Percentiles rank a stretch among this genome's conserved stretches.
Evolutionary conservation across 2,888 invertebrate genomes (phyloP).

Genomic region (Bembecia ichneumoniformis): DNA sequence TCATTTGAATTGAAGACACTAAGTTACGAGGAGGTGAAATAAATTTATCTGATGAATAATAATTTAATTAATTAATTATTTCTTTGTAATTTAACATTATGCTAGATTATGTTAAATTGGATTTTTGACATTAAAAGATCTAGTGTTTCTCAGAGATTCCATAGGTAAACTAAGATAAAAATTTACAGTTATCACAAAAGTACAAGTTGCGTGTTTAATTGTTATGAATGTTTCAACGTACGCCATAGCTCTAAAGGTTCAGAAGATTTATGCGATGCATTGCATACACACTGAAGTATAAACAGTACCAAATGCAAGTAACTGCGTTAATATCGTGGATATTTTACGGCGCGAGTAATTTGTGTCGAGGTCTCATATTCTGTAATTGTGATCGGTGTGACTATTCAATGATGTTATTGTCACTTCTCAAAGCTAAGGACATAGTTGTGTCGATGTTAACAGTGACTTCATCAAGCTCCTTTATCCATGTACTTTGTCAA

Average conservation of each 20-base stretch:
- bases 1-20: too few species aligned
- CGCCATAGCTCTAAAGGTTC: neutral
- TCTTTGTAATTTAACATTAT: too few species aligned
- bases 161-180: too few species aligned
- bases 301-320: neutral
- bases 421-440: neutral
- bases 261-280: neutral
- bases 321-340: slow-evolving; percentile 15
- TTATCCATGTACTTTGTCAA: too few species aligned
- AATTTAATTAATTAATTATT: too few species aligned
- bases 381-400: slow-evolving; percentile 44
- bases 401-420: slow-evolving; percentile 24
- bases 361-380: slow-evolving; percentile 60
- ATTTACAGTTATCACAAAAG: too few species aligned
- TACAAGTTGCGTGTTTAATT: too few species aligned
- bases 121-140: too few species aligned
- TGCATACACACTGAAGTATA: neutral
- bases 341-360: slow-evolving; percentile 56
- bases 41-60: too few species aligned
- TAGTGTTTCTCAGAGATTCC: too few species aligned
- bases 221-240: neutral
- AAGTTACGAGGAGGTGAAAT: too few species aligned
- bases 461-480: neutral
- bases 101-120: too few species aligned
- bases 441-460: neutral